phyloP scores from a whole-genome alignment of 2,113 vertebrate genomes.

The Nothoprocta pentlandii region DNA sequence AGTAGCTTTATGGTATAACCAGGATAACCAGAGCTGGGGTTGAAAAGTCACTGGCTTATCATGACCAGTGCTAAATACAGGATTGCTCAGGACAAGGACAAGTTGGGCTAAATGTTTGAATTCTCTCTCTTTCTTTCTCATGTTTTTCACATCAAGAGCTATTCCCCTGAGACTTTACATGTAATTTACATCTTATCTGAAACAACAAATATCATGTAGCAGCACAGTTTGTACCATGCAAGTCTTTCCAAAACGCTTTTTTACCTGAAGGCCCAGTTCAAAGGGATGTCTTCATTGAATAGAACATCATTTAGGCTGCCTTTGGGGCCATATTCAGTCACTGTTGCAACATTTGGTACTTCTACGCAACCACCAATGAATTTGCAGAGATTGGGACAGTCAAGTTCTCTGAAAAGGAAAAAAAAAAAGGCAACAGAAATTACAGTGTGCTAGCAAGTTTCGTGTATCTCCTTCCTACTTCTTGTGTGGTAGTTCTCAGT shows the following conservation, averaged over 20 bases:
- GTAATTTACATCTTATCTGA: background rate
- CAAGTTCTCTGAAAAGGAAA: slow-evolving; percentile 84
- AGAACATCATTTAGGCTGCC: slow-evolving; percentile 86
- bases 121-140: accelerated
- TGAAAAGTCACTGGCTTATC: background rate
- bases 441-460: background rate
- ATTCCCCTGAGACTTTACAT: background rate
- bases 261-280: slow-evolving; percentile 89
- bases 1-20: background rate
- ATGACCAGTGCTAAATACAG: background rate
- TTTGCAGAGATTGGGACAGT: slow-evolving; percentile 89
- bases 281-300: slow-evolving; percentile 85
- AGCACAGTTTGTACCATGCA: background rate
- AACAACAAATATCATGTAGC: background rate
- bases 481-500: background rate
- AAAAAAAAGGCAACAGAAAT: slow-evolving; percentile 57
- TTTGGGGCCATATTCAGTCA: slow-evolving; percentile 91
- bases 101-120: background rate
- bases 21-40: background rate
- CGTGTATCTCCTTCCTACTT: background rate
- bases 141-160: background rate
- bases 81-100: background rate
- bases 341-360: slow-evolving; percentile 83
- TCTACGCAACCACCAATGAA: slow-evolving; percentile 87
- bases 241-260: background rate